These are phyloP conservation scores for Drosophila lowei DNA, from an alignment of 1,140 invertebrate genomes.

Conservation along the genomic window DNA sequence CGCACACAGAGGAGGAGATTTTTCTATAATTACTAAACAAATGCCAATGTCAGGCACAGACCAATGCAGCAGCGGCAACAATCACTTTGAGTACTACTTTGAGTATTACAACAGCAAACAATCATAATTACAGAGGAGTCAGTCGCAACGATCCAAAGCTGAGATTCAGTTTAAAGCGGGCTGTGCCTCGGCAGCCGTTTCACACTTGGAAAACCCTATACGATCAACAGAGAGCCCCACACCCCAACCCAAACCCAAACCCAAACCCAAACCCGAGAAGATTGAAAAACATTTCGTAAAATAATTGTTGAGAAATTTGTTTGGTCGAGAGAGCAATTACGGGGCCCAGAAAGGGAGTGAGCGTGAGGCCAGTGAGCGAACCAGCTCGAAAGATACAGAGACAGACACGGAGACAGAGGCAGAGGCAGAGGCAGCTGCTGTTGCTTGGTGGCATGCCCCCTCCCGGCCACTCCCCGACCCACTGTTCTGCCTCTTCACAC, in stretches of 20 bases:
- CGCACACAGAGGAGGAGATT: constrained; percentile 38
- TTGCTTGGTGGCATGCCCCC: constrained; percentile 11
- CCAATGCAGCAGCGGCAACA: constrained; percentile 33
- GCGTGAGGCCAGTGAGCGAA: constrained; percentile 29
- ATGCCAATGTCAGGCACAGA: constrained; percentile 64
- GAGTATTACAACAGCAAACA: constrained; percentile 48
- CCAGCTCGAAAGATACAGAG: constrained; percentile 14
- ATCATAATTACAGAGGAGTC: constrained; percentile 67
- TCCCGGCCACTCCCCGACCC: neutral
- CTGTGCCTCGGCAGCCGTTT: constrained; percentile 46
- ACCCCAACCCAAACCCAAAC: constrained; percentile 1
- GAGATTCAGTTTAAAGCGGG: constrained; percentile 51
- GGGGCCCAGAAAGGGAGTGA: constrained; percentile 8
- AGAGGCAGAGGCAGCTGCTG: constrained; percentile 4
- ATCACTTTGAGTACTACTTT: constrained; percentile 38
- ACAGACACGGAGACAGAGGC: neutral
- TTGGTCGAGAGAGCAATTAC: constrained; percentile 57
- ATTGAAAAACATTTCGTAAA: constrained; percentile 78
- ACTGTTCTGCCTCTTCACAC: constrained; percentile 29
- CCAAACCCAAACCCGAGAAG: constrained; percentile 8
- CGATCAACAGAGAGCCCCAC: constrained; percentile 9
- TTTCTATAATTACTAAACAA: constrained; percentile 75
- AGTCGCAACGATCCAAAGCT: constrained; percentile 1
- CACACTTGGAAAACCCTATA: constrained; percentile 71
- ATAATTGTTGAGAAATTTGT: constrained; percentile 80